phyloP scores from a whole-genome alignment of 2,113 vertebrate species.

The Arothron firmamentum region DNA sequence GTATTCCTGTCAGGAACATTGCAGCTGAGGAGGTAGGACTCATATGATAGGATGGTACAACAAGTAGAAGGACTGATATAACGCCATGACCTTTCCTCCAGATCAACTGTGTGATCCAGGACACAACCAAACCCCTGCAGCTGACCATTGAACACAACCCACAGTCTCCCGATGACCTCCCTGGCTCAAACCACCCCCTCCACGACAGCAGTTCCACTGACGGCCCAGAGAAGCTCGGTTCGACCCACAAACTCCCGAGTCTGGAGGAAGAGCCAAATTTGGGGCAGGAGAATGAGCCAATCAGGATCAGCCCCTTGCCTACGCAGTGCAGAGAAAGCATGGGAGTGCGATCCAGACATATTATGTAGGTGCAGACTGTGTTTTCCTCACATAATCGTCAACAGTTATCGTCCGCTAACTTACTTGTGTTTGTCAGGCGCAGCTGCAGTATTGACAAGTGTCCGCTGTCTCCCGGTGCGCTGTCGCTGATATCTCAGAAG shows the following conservation, averaged over 20 bases:
- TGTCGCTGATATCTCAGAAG: conserved; percentile 76
- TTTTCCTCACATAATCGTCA: background rate
- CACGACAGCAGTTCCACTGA: conserved; percentile 18
- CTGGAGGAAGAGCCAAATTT: conserved; percentile 60
- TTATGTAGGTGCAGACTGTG: conserved; percentile 68
- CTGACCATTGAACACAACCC: conserved; percentile 92
- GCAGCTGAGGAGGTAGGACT: conserved; percentile 83
- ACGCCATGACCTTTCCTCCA: conserved; percentile 43
- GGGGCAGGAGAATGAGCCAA: conserved; percentile 57
- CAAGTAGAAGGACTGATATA: background rate
- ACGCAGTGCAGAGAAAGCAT: conserved; percentile 53
- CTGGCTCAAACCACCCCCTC: conserved; percentile 10
- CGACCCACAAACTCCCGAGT: conserved; percentile 49
- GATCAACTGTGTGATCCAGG: conserved; percentile 87
- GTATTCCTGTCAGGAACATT: conserved; percentile 84
- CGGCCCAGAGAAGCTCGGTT: conserved; percentile 32
- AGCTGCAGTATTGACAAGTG: conserved; percentile 93
- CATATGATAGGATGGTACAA: background rate
- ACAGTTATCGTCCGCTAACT: background rate
- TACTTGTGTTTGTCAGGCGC: conserved; percentile 72
- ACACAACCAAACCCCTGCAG: conserved; percentile 87
- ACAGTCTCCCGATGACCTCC: conserved; percentile 48
- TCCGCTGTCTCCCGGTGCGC: conserved; percentile 68
- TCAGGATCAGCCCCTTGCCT: conserved; percentile 39
- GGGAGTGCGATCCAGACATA: conserved; percentile 63